phyloP scores from a whole-genome alignment of 2,888 invertebrate genomes.

The Nemotelus nigrinus region DNA sequence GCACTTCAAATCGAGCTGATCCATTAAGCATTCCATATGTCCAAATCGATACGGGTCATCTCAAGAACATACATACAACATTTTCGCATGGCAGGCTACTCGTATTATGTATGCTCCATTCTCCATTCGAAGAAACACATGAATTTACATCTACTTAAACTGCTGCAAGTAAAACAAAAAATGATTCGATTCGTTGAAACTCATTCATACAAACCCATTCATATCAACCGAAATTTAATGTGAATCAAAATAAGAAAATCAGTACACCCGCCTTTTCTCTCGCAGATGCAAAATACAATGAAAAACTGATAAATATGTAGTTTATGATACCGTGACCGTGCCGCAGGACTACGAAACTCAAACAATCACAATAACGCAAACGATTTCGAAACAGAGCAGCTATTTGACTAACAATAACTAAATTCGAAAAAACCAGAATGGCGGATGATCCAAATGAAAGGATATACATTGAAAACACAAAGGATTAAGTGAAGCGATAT shows the following conservation, averaged over 20 bases:
- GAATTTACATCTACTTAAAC: slow-evolving; percentile 15
- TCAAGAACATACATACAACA: not conserved
- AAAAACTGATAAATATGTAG: slow-evolving; percentile 32
- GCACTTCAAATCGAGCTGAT: not conserved
- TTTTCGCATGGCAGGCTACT: not conserved
- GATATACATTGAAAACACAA: slow-evolving; percentile 38
- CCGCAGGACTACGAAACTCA: not conserved
- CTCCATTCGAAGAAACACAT: not conserved
- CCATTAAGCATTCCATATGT: not conserved
- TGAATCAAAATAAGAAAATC: slow-evolving; percentile 2
- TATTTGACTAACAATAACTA: slow-evolving; percentile 34
- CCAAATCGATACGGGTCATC: not conserved
- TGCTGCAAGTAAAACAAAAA: not conserved
- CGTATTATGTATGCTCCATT: not conserved
- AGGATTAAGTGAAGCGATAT: slow-evolving; percentile 37
- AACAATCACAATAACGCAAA: not conserved
- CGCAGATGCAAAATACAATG: slow-evolving; percentile 8
- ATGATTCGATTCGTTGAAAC: not conserved
- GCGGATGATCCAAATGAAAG: slow-evolving; percentile 29
- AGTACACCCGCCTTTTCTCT: slow-evolving; percentile 29
- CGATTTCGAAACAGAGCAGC: slow-evolving; percentile 37
- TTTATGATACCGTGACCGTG: slow-evolving; percentile 20
- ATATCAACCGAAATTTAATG: not conserved
- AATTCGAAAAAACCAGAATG: slow-evolving; percentile 29
- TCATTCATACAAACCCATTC: not conserved